Percentiles rank a stretch among this genome's conserved stretches.
Conservation (phyloP, 1,140 invertebrate species). For the Drosophila miranda region DNA sequence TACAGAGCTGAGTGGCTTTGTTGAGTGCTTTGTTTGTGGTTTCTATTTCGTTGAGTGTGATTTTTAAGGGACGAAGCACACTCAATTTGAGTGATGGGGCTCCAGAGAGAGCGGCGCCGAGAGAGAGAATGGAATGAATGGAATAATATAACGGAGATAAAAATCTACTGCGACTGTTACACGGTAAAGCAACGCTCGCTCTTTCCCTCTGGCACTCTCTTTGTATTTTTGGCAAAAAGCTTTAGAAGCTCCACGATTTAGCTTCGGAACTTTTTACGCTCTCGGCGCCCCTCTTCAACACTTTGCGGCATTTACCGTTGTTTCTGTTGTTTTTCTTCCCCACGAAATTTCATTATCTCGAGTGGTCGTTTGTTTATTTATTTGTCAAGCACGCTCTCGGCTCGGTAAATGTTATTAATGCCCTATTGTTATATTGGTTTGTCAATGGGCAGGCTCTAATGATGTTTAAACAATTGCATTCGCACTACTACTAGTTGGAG, state of each 20-base stretch:
- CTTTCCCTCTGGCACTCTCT: not conserved
- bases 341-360: constrained; percentile 71
- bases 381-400: constrained; percentile 48
- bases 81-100: no score
- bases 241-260: constrained; percentile 10
- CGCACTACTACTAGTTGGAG: no score
- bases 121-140: no score
- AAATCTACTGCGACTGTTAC: constrained; percentile 52
- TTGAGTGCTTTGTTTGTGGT: no score
- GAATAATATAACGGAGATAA: no score
- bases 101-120: no score
- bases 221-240: constrained; percentile 44
- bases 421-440: not conserved
- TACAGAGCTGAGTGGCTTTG: no score
- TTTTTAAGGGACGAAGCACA: no score
- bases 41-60: no score
- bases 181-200: constrained; percentile 27
- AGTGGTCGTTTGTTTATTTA: constrained; percentile 74
- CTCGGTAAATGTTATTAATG: constrained; percentile 15
- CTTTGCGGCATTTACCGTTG: constrained; percentile 45
- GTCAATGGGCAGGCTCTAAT: constrained; percentile 10
- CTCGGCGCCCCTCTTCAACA: constrained; percentile 19
- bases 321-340: constrained; percentile 35
- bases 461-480: not conserved
- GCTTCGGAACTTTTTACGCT: constrained; percentile 9